Evolutionary conservation across 2,113 vertebrate genomes (phyloP), one percentile per base, ranked within the genome.

Genomic region (Arizona elegans): DNA sequence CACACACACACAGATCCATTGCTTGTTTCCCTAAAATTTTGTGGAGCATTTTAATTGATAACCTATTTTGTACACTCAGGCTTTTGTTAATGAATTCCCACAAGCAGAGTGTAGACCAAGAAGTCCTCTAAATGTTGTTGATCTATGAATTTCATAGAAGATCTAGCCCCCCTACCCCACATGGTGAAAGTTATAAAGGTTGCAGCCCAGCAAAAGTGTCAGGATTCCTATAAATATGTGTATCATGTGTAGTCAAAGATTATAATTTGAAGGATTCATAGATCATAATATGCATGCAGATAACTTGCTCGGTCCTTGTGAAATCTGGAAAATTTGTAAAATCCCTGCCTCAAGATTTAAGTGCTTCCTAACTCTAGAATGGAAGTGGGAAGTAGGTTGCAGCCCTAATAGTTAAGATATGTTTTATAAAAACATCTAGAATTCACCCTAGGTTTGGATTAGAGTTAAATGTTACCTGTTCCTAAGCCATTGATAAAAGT

Each of bases 31-130:
- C 89, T 85, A 94, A 95, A 47, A 91, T 86, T 0, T 0, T 89
- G 17, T 58, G 93, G 86, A 85, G 0, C 92, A 29, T 29, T n/a
- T n/a, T 94, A 70, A 70, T 95, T 91, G 23, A 50, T 26, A 94
- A 50, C 43, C 90, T 7, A 15, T 58, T 89, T 86, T 8, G 17
- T 75, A 12, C 0, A 75, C 24, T 56, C 19, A 58, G 3, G 0
- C 21, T 91, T 92, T 89, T 62, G 89, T 92, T 91, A 19, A 81
- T 0, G 0, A 54, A 2, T 0, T 90, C 94, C 89, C 91, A 50
- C 43, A n/a, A 26, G 5, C 47, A 55, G 54, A 56, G 21, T 75
- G 65, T 70, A 33, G 65, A 33, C 3, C 62, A n/a, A 65, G 62
- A 65, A n/a, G 62, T 29, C 62, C 26, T 65, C 62, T 65, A n/a